phyloP scores from a whole-genome alignment of 2,113 vertebrate genomes.

The Coreoperca whiteheadi region DNA sequence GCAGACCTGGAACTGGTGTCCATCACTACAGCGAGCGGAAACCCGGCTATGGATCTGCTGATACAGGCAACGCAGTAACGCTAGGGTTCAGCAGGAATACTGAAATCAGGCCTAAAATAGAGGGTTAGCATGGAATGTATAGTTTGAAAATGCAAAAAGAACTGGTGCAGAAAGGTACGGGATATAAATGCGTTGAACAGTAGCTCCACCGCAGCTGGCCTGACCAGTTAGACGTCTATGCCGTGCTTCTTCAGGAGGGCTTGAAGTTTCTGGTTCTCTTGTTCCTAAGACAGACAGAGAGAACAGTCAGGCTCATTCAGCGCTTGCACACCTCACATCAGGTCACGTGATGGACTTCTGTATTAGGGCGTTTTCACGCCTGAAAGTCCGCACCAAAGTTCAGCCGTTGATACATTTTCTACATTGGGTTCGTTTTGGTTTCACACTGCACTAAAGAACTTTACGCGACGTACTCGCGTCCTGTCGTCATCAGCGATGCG shows the following conservation, averaged over 20 bases:
- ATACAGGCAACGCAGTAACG: neutral
- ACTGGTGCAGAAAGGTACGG: neutral
- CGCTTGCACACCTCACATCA: neutral
- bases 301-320: conserved; percentile 2
- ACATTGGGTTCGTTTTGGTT: no score
- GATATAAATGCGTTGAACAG: neutral
- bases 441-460: no score
- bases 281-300: conserved; percentile 81
- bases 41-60: neutral
- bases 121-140: neutral
- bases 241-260: conserved; percentile 86
- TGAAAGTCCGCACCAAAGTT: no score
- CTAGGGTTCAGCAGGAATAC: neutral
- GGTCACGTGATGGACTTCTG: neutral
- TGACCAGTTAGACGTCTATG: conserved; percentile 58
- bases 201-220: neutral
- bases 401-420: no score
- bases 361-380: no score
- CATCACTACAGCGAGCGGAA: neutral
- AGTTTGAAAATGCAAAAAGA: neutral
- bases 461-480: no score
- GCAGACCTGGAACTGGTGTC: neutral
- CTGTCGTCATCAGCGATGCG: no score
- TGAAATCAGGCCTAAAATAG: neutral
- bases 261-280: conserved; percentile 89